Conservation (phyloP, 92 coral and sea anemone genomes). For the Porites lobata region DNA sequence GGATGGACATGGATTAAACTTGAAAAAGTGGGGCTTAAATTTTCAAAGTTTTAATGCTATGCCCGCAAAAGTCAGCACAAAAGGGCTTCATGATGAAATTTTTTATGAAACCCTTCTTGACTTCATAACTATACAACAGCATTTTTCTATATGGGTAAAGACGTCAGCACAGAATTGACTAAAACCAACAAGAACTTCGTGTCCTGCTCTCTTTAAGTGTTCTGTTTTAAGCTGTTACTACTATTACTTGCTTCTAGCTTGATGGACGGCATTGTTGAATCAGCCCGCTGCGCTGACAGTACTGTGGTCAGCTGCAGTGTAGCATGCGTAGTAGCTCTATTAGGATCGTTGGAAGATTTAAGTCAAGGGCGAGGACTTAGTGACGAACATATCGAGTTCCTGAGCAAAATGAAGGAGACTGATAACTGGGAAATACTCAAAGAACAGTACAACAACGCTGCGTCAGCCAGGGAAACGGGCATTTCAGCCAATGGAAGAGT, state of each 20-base stretch:
- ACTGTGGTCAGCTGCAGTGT: constrained; percentile 99
- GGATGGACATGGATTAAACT: too few species aligned
- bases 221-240: too few species aligned
- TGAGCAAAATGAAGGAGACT: constrained; percentile 87
- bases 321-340: constrained; percentile 98
- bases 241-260: constrained; percentile 53
- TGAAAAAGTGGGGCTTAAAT: too few species aligned
- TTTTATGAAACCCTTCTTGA: too few species aligned
- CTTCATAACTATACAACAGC: too few species aligned
- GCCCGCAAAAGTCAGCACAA: too few species aligned
- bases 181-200: too few species aligned
- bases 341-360: constrained; percentile 96
- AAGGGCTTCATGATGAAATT: too few species aligned
- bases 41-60: too few species aligned
- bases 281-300: constrained; percentile 93
- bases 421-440: constrained; percentile 91
- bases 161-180: too few species aligned
- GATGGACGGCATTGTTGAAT: constrained; percentile 96
- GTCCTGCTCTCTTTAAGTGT: too few species aligned
- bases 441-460: constrained; percentile 83
- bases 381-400: constrained; percentile 92
- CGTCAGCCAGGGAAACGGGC: constrained; percentile 90
- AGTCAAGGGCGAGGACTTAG: constrained; percentile 97
- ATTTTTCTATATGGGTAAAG: too few species aligned
- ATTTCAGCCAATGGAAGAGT: constrained; percentile 81